Evolutionary conservation across 2,797 vertebrate genomes (phyloP).

Genomic region (Betta splendens): DNA sequence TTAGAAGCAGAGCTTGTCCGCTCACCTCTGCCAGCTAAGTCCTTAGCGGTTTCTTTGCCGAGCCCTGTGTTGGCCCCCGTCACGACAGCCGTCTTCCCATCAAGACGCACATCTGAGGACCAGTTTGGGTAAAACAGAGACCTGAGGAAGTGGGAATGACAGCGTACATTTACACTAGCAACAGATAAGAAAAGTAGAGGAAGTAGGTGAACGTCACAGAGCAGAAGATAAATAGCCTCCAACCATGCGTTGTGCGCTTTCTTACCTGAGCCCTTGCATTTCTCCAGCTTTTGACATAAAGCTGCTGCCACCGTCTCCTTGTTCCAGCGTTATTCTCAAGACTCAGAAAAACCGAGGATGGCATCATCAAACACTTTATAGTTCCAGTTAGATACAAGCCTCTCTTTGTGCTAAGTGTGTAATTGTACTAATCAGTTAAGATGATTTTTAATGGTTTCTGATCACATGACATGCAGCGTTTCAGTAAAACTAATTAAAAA

Average conservation of each 20-base stretch:
- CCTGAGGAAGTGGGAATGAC: constrained; percentile 44
- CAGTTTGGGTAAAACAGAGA: constrained; percentile 68
- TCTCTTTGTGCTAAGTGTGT: constrained; percentile 40
- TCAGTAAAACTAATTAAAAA: constrained; percentile 8
- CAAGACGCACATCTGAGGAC: constrained; percentile 73
- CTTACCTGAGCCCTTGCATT: constrained; percentile 76
- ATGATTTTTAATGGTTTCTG: neutral
- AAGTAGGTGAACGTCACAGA: constrained; percentile 3
- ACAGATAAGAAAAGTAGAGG: neutral
- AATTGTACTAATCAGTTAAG: constrained; percentile 57
- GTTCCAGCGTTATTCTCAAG: neutral
- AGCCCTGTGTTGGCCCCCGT: constrained; percentile 78
- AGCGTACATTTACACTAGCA: neutral
- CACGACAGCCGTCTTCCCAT: constrained; percentile 78
- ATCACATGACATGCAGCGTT: constrained; percentile 38
- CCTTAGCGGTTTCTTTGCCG: constrained; percentile 79
- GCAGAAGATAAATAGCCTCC: no score
- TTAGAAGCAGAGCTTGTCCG: constrained; percentile 12
- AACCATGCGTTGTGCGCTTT: no score
- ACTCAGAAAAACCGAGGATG: neutral
- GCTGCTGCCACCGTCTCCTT: neutral
- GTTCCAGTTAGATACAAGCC: constrained; percentile 17
- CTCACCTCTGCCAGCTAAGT: constrained; percentile 76
- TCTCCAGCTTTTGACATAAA: constrained; percentile 19
- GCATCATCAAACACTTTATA: constrained; percentile 1